Percentiles rank a stretch among this genome's conserved stretches.
Evolutionary conservation across 1,140 invertebrate species (phyloP).

Genomic region (Brachionus calyciflorus): DNA sequence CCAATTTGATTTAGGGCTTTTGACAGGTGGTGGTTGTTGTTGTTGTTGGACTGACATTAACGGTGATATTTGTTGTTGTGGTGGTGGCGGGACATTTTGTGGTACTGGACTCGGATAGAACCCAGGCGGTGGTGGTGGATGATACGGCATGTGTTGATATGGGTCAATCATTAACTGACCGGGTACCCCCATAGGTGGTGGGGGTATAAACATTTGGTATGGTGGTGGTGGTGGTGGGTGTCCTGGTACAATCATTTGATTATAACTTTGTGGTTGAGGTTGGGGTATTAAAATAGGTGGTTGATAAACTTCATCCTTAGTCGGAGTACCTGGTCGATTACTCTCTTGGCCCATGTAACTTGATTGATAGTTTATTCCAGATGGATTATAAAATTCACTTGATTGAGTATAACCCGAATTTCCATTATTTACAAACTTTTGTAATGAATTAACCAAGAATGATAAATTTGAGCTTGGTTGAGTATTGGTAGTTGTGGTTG

Average conservation of each 20-base stretch:
- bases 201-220: constrained; percentile 23
- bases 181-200: not conserved
- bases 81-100: not conserved
- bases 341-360: not conserved
- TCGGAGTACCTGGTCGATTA: constrained; percentile 5
- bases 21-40: not conserved
- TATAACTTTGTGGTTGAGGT: not conserved
- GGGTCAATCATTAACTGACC: constrained; percentile 4
- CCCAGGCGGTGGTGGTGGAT: constrained; percentile 5
- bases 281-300: not conserved
- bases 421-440: constrained; percentile 41
- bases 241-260: not conserved
- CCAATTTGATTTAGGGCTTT: not conserved
- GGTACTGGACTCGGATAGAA: not conserved
- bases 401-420: not conserved
- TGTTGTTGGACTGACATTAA: not conserved
- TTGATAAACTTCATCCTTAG: constrained; percentile 29
- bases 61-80: not conserved
- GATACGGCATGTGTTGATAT: constrained; percentile 31
- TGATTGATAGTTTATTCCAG: not conserved
- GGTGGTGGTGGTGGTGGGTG: constrained; percentile 3
- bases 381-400: constrained; percentile 2
- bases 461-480: not conserved
- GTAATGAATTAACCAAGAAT: constrained; percentile 35
- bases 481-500: not conserved